Evolutionary conservation across 2,797 vertebrate genomes (phyloP), one percentile per base, ranked within the genome.

Genomic region (Sphenopsis melanotis): DNA sequence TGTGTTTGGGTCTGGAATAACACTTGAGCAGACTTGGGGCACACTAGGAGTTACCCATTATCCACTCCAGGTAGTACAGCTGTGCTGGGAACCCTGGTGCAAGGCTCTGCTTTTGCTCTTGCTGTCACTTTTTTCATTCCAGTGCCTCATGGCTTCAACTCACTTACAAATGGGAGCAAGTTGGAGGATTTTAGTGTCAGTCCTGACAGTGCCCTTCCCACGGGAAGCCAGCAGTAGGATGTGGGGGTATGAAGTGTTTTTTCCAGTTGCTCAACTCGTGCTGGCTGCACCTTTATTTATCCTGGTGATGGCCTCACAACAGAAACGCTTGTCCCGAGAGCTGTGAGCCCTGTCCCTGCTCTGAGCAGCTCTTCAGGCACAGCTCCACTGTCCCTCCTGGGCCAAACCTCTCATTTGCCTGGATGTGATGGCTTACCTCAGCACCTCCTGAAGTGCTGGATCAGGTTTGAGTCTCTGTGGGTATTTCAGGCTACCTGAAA

Each of bases 251-350:
- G 95, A 96, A 93, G 92, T 60, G 92, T 83, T 95, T 94, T 96
- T 97, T 97, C 94, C 91, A 95, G 55, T 96, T 97, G 90, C 90
- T 89, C 84, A 97, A 92, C 87, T 66, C 16, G 36, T 94, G 93
- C 87, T 95, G 92, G 94, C 96, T 86, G 77, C 89, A 94, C 94
- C 94, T 95, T 96, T 96, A 81, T 97, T 95, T 97, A 93, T 96
- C 93, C 7, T 96, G 92, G 89, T 87, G 90, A 96, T 96, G 90
- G 94, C 76, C 87, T 96, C 83, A 96, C 90, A 96, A 95, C 92
- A 96, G 78, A 89, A 92, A 77, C 9, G 14, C n/a, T 5, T 15
- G 50, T 39, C 76, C 52, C 0, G 17, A 63, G 94, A 86, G 92
- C 49, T 56, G 64, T 9, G 37, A 92, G 68, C 0, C 5, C 70